Conservation (phyloP, 2,797 vertebrate species). For the Tauraco hartlaubi region DNA sequence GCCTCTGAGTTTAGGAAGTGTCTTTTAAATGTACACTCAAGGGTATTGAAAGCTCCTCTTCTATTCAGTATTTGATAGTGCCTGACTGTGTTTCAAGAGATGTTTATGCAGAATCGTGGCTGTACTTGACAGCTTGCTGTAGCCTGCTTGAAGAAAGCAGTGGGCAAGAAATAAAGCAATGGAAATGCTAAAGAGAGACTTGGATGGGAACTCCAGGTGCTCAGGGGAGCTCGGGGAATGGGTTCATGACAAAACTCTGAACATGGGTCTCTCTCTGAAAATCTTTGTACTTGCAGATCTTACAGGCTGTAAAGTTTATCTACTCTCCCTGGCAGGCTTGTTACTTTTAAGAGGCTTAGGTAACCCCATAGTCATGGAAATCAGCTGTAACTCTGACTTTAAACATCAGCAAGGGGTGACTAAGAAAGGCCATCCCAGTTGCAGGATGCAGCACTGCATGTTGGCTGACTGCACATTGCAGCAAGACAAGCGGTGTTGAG, state of each 20-base stretch:
- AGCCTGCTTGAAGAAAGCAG: background rate
- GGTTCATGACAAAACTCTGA: background rate
- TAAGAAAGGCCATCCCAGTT: background rate
- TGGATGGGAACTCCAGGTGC: background rate
- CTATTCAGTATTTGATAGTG: background rate
- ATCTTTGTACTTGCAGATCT: background rate
- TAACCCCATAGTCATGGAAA: background rate
- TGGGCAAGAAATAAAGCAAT: background rate
- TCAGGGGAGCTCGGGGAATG: background rate
- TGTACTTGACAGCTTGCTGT: background rate
- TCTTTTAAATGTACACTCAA: background rate
- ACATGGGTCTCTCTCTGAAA: background rate
- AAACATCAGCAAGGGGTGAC: background rate
- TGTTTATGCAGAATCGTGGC: background rate
- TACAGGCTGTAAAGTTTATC: background rate
- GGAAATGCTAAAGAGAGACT: background rate
- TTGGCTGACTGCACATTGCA: accelerated
- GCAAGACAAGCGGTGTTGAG: background rate
- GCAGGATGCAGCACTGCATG: background rate
- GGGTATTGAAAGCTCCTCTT: background rate
- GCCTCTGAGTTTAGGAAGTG: background rate
- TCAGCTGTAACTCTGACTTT: background rate
- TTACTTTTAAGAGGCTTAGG: background rate
- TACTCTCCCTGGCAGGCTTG: background rate
- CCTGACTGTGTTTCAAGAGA: background rate